Conservation (phyloP, 2,113 vertebrate species). For the Chloebia gouldiae region DNA sequence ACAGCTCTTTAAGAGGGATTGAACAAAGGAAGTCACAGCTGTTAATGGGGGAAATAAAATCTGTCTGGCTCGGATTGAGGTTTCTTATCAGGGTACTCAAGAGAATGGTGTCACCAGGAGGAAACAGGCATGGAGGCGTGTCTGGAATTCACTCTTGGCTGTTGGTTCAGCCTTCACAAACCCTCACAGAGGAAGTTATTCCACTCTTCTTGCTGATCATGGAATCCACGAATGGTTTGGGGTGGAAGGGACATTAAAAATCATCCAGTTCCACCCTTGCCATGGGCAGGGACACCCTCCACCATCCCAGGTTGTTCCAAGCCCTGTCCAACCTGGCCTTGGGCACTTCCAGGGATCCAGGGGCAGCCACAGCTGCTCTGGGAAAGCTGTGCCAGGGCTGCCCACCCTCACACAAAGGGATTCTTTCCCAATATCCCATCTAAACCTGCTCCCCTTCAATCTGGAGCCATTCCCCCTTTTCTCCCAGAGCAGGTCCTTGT, state of each 20-base stretch:
- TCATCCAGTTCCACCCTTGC: fast-evolving
- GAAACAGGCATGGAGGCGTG: neutral
- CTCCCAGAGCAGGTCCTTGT: fast-evolving
- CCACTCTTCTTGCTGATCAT: neutral
- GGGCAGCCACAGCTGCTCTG: neutral
- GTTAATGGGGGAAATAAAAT: neutral
- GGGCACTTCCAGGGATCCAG: neutral
- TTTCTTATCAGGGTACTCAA: neutral
- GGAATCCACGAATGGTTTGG: neutral
- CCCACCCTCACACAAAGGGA: fast-evolving
- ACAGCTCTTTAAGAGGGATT: neutral
- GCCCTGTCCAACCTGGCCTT: fast-evolving
- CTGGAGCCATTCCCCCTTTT: neutral
- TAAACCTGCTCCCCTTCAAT: neutral
- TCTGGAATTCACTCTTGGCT: neutral
- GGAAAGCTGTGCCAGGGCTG: neutral
- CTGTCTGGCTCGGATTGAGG: neutral
- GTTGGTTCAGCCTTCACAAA: neutral
- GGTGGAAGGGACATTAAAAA: neutral
- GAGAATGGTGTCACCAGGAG: neutral
- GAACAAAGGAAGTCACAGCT: neutral
- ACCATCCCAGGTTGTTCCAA: neutral
- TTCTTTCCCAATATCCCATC: neutral
- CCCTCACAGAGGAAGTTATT: neutral
- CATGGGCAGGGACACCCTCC: neutral